Evolutionary conservation across 1,140 invertebrate species (phyloP), one percentile per base, ranked within the genome.

Genomic region (Laupala kohalensis): DNA sequence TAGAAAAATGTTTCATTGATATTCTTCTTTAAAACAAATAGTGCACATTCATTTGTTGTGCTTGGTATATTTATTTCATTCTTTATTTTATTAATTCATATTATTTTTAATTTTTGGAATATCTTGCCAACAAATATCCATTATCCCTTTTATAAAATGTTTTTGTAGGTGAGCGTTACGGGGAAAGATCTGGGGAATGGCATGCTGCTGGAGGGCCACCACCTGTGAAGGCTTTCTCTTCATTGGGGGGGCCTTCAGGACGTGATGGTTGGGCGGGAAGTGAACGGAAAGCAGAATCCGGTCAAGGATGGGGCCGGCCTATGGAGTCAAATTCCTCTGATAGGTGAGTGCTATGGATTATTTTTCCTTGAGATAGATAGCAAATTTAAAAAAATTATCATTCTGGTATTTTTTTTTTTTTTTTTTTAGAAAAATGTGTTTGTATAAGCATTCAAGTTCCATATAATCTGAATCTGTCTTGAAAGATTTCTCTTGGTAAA

Each of bases 151-250:
- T 62, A 62, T 62, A 9, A 12, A 9, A 12, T 19, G 25, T 13
- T 15, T 66, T 66, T 68, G 30, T 27, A 71, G 71, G 73, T 27
- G 73, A 74, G 25, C 69, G 73, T 24, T 74, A 74, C 63, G 37
- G 71, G 13, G 73, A 74, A 64, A 72, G 73, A 29, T 73, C 71
- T 2, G 73, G 73, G 5, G 71, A 72, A 26, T 74, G 73, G 73
- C 73, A 72, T 69, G 68, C 73, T 6, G 73, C 67, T 25, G 71
- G 66, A 25, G 73, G 71, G 23, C 72, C 68, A 6, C 29, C 72
- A 25, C 25, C 69, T 19, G 30, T 26, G 13, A 73, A 73, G 53
- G 28, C 72, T 24, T 73, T 73, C 66, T 62, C 69, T 25, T 70
- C 72, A 3, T 29, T 73, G 63, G 29, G 68, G n/a, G 64, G 64